phyloP scores from a whole-genome alignment of 1,140 invertebrate genomes.

The Eciton burchellii region DNA sequence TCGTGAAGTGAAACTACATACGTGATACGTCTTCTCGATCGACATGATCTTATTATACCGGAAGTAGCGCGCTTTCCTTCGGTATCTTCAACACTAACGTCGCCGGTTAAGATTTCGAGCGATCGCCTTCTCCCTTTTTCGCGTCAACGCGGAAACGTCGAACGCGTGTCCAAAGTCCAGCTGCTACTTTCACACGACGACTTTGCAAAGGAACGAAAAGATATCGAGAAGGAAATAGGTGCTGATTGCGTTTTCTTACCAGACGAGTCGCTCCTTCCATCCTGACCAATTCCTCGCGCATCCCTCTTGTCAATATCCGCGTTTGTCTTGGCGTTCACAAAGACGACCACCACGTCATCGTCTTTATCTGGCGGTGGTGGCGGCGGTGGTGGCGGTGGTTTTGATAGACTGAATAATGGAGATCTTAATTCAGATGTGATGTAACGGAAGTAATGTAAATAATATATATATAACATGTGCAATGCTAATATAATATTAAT shows the following conservation, averaged over 20 bases:
- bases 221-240: slow-evolving; percentile 5
- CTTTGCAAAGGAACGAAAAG: slow-evolving; percentile 13
- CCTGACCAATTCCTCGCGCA: slow-evolving; percentile 54
- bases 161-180: slow-evolving; percentile 1
- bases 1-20: slow-evolving; percentile 10
- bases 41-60: too few relatives aligned
- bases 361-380: slow-evolving; percentile 81
- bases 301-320: slow-evolving; percentile 76
- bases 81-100: neutral
- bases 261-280: slow-evolving; percentile 75
- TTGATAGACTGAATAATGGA: slow-evolving; percentile 74
- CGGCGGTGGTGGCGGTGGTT: slow-evolving; percentile 83
- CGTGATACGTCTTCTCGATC: neutral
- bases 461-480: neutral
- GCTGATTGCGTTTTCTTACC: slow-evolving; percentile 35
- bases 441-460: neutral
- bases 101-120: neutral
- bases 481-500: neutral
- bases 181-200: slow-evolving; percentile 48
- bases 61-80: neutral
- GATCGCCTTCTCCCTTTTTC: slow-evolving; percentile 5
- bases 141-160: too few relatives aligned
- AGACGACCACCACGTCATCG: slow-evolving; percentile 77
- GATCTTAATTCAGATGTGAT: neutral
- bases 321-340: slow-evolving; percentile 66